Evolutionary conservation across 2,113 vertebrate species (phyloP), one percentile per base, ranked within the genome.

Genomic region (Zosterops borbonicus): DNA sequence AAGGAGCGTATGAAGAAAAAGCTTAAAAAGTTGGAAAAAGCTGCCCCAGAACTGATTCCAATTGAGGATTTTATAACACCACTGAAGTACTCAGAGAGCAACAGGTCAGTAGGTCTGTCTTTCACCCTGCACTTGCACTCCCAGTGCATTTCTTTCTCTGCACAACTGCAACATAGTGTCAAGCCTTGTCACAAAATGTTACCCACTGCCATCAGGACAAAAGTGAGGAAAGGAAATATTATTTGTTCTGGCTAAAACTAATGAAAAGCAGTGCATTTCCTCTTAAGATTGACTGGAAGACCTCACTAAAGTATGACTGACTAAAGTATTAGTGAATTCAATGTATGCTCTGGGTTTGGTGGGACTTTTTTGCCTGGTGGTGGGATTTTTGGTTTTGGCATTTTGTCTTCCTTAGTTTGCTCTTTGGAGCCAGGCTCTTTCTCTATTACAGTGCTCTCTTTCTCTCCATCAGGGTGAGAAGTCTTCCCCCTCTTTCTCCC

Each of bases 1-100:
- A 99, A 94, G 91, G 99, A 99, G 1, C 98, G 99, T 14, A 90
- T 99, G 97, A 99, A 96, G 95, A 99, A 98, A 92, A 99, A 94
- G 90, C 94, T 99, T 44, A 99, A 97, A 77, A 99, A 98, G 92
- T 33, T 99, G 94, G 99, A 99, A 94, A 99, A 97, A 79, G 97
- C 99, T 62, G 91, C 97, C 49, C 98, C 98, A n/a, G 99, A 99
- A 88, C 49, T 99, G 27, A 98, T 99, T 96, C 99, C 99, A 20
- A 98, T 99, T 49, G 99, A 99, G 91, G 99, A 99, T 95, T 99
- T 99, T 41, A 79, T 98, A 65, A 97, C 97, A 11, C 97, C 98
- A 4, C 12, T 92, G 12, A 99, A 98, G 83, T 98, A 97, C 91
- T 91, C 98, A 3, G 98, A 99, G 83, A 97, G 98, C 89, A 97